Evolutionary conservation across 2,888 invertebrate genomes (phyloP).

Genomic region (Acronicta psi): DNA sequence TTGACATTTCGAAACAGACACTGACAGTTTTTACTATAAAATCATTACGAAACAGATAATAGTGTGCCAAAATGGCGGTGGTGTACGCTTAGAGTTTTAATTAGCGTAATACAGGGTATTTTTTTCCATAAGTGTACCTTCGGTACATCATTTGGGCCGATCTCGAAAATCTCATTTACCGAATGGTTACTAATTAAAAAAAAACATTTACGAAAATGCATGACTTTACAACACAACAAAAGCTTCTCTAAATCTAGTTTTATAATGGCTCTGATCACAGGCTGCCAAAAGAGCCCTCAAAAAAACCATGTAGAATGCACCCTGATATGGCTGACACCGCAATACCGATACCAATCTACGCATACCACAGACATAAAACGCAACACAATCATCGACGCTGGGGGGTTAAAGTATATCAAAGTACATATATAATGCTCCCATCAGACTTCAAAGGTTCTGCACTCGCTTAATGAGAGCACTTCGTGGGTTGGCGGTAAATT

Average conservation of each 20-base stretch:
- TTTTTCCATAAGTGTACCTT: no score
- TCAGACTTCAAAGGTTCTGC: slow-evolving; percentile 72
- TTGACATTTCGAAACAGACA: no score
- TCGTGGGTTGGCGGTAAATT: slow-evolving; percentile 66
- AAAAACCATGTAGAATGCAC: not conserved
- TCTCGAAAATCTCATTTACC: no score
- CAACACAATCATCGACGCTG: slow-evolving; percentile 49
- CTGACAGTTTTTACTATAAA: no score
- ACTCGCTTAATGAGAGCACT: slow-evolving; percentile 71
- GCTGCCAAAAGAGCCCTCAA: not conserved
- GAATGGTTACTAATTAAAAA: not conserved
- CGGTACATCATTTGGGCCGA: no score
- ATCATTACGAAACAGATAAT: no score
- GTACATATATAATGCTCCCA: slow-evolving; percentile 50
- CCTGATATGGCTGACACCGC: not conserved
- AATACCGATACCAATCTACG: slow-evolving; percentile 38
- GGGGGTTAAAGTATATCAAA: slow-evolving; percentile 50
- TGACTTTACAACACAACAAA: no score
- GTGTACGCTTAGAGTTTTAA: no score
- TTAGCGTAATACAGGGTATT: no score
- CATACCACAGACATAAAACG: slow-evolving; percentile 33
- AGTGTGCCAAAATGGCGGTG: no score
- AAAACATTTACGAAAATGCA: not conserved
- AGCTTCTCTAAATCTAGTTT: not conserved
- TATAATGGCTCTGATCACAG: not conserved